Evolutionary conservation across 2,888 invertebrate species (phyloP).

Genomic region (Ormyrus thymus): DNA sequence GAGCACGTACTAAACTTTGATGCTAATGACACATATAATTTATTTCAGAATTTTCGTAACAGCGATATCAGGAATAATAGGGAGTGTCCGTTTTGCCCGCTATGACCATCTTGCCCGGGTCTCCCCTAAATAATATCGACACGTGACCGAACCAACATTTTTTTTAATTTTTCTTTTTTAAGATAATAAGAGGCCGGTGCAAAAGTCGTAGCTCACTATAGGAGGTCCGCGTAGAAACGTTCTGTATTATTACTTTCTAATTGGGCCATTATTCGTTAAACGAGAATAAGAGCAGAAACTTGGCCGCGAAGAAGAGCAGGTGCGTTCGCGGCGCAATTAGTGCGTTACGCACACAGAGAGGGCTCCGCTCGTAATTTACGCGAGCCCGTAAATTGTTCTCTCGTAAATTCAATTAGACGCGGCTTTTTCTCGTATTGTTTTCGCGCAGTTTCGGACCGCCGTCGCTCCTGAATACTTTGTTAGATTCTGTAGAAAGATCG

Average conservation of each 20-base stretch:
- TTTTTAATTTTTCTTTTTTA: conserved; percentile 21
- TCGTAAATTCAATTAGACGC: conserved; percentile 52
- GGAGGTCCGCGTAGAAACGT: conserved; percentile 45
- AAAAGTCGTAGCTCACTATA: conserved; percentile 47
- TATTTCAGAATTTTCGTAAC: too few species aligned
- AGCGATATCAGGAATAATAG: too few species aligned
- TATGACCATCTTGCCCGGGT: too few species aligned
- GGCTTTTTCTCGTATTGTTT: conserved; percentile 15
- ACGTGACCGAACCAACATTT: too few species aligned
- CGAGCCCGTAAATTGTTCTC: conserved; percentile 44
- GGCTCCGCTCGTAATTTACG: conserved; percentile 13
- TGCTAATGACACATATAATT: too few species aligned
- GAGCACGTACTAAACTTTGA: too few species aligned
- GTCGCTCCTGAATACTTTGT: background rate
- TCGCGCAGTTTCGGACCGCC: background rate
- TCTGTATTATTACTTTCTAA: conserved; percentile 66
- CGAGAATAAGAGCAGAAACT: conserved; percentile 40
- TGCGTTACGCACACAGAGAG: conserved; percentile 29
- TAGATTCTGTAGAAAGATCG: conserved; percentile 31
- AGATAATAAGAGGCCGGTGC: conserved; percentile 62
- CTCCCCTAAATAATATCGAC: too few species aligned
- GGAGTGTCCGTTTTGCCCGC: too few species aligned
- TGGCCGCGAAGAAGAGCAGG: conserved; percentile 43
- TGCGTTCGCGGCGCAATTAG: conserved; percentile 50
- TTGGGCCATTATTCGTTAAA: conserved; percentile 67